phyloP scores from a whole-genome alignment of 2,113 vertebrate genomes.

The Porphyrio hochstetteri region DNA sequence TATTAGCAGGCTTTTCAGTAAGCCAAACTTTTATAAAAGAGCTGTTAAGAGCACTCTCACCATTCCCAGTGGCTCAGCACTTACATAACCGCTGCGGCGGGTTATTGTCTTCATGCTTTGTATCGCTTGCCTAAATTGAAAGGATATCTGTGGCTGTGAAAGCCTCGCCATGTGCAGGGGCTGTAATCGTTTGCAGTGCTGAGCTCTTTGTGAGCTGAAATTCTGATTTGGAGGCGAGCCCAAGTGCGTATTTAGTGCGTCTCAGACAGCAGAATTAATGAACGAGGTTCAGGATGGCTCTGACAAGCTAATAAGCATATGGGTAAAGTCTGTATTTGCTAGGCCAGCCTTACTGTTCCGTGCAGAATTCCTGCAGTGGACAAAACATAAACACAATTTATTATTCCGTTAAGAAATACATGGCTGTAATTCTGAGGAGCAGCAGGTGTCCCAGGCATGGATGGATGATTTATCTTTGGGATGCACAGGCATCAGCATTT shows the following conservation, averaged over 20 bases:
- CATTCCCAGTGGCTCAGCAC: background rate
- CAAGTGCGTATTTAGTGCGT: background rate
- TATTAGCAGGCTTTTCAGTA: background rate
- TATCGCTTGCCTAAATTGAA: background rate
- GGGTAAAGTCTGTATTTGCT: background rate
- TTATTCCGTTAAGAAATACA: background rate
- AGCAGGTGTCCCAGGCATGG: background rate
- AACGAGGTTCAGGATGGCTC: background rate
- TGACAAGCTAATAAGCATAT: background rate
- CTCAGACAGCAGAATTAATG: background rate
- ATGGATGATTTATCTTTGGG: background rate
- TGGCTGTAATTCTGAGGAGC: background rate
- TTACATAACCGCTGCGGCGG: rapidly evolving
- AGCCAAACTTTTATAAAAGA: background rate
- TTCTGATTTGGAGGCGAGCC: background rate
- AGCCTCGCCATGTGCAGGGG: background rate
- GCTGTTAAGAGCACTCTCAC: background rate
- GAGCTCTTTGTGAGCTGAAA: background rate
- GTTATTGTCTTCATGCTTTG: background rate
- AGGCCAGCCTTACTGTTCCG: background rate
- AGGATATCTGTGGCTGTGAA: background rate
- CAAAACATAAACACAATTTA: background rate
- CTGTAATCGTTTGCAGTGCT: background rate
- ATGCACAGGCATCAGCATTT: background rate
- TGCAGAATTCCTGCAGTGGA: background rate